phyloP scores from a whole-genome alignment of 53 echinoderm and acorn worm species.

The Luidia sarsii region DNA sequence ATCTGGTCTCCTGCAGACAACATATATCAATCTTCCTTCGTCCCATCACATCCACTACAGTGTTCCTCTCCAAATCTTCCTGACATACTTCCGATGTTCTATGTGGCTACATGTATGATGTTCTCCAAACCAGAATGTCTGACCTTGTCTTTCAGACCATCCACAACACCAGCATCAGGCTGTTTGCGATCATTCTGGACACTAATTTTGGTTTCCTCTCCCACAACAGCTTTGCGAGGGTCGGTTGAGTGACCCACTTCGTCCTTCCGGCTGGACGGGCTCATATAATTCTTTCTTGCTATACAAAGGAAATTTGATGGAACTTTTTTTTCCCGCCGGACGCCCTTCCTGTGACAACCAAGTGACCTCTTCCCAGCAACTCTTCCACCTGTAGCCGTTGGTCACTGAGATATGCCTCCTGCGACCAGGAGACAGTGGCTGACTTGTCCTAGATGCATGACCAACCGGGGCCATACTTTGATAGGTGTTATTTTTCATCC shows the following conservation, averaged over 20 bases:
- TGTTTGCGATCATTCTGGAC: conserved; percentile 5
- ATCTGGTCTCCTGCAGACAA: conserved; percentile 2
- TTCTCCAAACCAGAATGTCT: background rate
- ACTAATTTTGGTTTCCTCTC: background rate
- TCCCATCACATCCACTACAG: conserved; percentile 20
- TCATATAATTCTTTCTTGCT: too few relatives aligned
- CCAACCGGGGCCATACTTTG: too few relatives aligned
- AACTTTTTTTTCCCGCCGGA: conserved; percentile 1
- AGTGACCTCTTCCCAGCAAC: too few relatives aligned
- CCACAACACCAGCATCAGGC: background rate
- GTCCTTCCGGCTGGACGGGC: conserved; percentile 21
- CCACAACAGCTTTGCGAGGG: background rate
- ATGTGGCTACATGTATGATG: conserved; percentile 3
- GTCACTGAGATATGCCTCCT: too few relatives aligned
- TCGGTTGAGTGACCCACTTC: conserved; percentile 23
- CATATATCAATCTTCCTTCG: background rate
- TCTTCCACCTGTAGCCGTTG: too few relatives aligned
- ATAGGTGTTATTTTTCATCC: too few relatives aligned
- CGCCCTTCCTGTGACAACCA: conserved; percentile 16
- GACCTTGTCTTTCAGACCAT: background rate
- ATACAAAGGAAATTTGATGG: background rate
- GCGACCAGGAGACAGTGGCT: too few relatives aligned
- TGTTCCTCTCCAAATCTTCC: conserved; percentile 37
- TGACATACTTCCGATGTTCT: conserved; percentile 49
- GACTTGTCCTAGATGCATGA: too few relatives aligned